Percentiles rank a stretch among this genome's conserved stretches.
Evolutionary conservation across 37 sponge, comb jelly and placozoan species (phyloP).

Genomic region (Ianthella basta): DNA sequence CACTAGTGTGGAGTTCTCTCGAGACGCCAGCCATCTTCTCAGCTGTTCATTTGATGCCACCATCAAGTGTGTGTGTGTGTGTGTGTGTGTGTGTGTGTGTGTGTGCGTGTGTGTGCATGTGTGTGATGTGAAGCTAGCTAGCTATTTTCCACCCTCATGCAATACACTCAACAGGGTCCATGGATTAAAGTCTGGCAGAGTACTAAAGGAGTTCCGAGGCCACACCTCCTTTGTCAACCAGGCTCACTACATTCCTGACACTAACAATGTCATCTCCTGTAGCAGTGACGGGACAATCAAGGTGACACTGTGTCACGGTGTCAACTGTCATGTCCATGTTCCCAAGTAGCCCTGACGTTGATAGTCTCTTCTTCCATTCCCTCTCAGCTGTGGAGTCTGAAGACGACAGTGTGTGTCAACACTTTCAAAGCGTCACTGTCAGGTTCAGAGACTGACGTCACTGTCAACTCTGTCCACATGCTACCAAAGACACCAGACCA

Average conservation of each 20-base stretch:
- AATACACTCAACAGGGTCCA: constrained; percentile 60
- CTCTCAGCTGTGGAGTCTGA: constrained; percentile 89
- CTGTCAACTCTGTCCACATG: constrained; percentile 82
- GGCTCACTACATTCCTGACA: constrained; percentile 87
- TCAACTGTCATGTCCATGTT: not conserved
- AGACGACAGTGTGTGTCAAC: constrained; percentile 88
- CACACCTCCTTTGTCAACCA: constrained; percentile 93
- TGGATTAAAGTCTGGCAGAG: constrained; percentile 95
- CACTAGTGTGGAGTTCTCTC: constrained; percentile 80
- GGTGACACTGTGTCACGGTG: constrained; percentile 29
- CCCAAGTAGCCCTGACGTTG: not conserved
- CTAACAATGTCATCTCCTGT: constrained; percentile 80
- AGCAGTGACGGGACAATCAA: constrained; percentile 95
- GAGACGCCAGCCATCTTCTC: constrained; percentile 88
- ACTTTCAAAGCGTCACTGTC: constrained; percentile 82
- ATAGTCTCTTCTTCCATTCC: not conserved
- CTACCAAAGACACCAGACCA: constrained; percentile 86
- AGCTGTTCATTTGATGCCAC: constrained; percentile 86
- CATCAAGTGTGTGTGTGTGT: constrained; percentile 59
- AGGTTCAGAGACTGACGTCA: constrained; percentile 74
- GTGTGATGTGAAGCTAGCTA: not conserved
- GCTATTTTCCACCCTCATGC: not conserved
- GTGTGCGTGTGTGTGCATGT: too few relatives aligned
- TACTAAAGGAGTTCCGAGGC: constrained; percentile 96
- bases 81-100: constrained; percentile 26